Evolutionary conservation across 2,113 vertebrate species (phyloP), one percentile per base, ranked within the genome.

Genomic region (Spea multiplicata): DNA sequence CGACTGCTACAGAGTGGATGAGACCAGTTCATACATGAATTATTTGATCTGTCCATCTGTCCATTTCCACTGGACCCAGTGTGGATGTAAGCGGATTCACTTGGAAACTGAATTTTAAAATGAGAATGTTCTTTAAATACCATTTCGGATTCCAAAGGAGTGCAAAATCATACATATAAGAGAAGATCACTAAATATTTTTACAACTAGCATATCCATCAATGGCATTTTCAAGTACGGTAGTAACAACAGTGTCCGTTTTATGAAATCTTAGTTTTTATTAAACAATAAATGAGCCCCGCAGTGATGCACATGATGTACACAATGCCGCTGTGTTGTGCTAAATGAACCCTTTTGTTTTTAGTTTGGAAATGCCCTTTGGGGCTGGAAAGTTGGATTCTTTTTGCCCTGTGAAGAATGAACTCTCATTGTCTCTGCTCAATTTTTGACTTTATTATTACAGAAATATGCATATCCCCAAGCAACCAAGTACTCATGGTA

Each of bases 341-440:
- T 16, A 45, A 69, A 69, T 49, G 12, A 49, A 50, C 8, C 13
- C 13, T 49, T 49, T 69, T 69, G 67, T 48, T 16, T 47, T n/a
- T 69, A 1, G 67, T 49, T 49, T 69, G 67, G 45, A 47, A 69
- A n/a, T 48, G n/a, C 46, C n/a, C 67, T 49, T 49, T 14, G 8
- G 44, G 48, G 46, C 16, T n/a, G 67, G 67, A 69, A 69, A 69
- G 46, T 69, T 49, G 13, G 10, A 69, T 69, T 69, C 4, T 7
- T 48, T 16, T 69, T 46, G 67, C 46, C 49, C 5, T 45, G 67
- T 8, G n/a, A 30, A 50, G 67, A 69, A 69, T 69, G 47, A 49
- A 12, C 49, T 49, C 46, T 69, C 13, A n/a, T 69, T 69, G 67
- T 47, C 14, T 5, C 9, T 69, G 4, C 61, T 64, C 61, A 16